Evolutionary conservation across 2,797 vertebrate species (phyloP).

Genomic region (Sebastes taczanowskii): DNA sequence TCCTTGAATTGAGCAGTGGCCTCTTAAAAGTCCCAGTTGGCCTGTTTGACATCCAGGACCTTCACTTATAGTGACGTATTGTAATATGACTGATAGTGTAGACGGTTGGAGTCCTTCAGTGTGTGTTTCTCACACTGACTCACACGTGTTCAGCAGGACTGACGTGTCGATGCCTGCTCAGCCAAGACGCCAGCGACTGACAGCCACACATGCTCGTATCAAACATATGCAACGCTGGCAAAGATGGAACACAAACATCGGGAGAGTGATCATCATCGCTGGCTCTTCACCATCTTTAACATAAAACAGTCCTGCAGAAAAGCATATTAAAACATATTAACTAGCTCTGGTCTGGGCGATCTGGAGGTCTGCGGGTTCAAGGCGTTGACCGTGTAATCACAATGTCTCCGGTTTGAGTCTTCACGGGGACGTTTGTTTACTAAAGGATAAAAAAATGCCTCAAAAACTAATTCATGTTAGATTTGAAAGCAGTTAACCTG

Average conservation of each 20-base stretch:
- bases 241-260: constrained; percentile 44
- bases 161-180: constrained; percentile 6
- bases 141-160: constrained; percentile 24
- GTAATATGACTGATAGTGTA: background rate
- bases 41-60: background rate
- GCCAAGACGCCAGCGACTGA: constrained; percentile 44
- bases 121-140: constrained; percentile 28
- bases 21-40: background rate
- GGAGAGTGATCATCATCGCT: constrained; percentile 22
- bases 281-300: constrained; percentile 26
- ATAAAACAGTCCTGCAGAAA: background rate
- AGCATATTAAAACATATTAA: background rate
- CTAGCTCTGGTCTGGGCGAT: background rate
- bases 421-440: background rate
- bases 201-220: constrained; percentile 31
- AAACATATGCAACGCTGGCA: constrained; percentile 43
- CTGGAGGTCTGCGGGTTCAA: background rate
- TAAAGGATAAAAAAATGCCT: background rate
- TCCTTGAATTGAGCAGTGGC: background rate
- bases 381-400: background rate
- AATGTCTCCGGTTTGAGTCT: background rate
- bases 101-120: background rate
- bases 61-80: background rate
- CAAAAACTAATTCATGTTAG: background rate
- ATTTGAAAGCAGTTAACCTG: background rate